phyloP scores from a whole-genome alignment of 2,113 vertebrate genomes.

The Catharus bicknelli region DNA sequence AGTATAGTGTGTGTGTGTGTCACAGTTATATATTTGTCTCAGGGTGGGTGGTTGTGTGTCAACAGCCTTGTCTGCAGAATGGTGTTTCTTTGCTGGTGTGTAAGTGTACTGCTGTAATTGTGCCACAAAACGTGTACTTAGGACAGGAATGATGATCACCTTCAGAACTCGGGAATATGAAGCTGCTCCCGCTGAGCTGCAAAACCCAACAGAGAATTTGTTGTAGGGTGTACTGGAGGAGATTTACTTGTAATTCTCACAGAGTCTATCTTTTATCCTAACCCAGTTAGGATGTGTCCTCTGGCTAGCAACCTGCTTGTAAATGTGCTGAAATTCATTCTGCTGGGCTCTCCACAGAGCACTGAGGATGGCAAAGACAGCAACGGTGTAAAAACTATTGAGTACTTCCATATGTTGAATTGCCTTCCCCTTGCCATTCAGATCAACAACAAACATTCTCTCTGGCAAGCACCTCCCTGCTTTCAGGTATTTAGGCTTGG shows the following conservation, averaged over 20 bases:
- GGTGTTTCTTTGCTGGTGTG: neutral
- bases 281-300: neutral
- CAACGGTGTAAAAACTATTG: neutral
- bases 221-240: neutral
- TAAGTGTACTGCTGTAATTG: neutral
- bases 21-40: neutral
- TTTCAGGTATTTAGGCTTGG: conserved; percentile 6
- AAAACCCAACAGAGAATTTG: neutral
- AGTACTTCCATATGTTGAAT: neutral
- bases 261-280: neutral
- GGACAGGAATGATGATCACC: neutral
- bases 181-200: neutral
- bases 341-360: neutral
- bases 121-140: neutral
- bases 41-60: neutral
- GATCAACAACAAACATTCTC: neutral
- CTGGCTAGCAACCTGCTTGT: neutral
- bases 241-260: neutral
- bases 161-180: neutral
- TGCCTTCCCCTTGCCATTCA: neutral
- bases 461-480: neutral
- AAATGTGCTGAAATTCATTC: neutral
- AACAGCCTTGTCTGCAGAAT: neutral
- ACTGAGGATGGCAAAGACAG: neutral
- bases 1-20: neutral